phyloP scores from a whole-genome alignment of 2,113 vertebrate genomes.

The Conger conger region DNA sequence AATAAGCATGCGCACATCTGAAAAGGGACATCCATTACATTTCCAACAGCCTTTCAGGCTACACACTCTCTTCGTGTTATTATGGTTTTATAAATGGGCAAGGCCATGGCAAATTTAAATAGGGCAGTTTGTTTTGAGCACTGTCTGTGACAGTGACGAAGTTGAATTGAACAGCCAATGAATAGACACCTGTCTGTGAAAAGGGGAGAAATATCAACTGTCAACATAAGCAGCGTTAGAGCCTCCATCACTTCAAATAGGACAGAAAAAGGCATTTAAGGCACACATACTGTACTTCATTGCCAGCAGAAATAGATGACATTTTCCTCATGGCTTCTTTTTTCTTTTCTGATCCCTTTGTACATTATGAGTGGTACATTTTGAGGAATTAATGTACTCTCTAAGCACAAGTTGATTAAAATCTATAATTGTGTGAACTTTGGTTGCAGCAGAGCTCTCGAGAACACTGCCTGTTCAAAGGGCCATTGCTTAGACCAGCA shows the following conservation, averaged over 20 bases:
- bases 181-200: slow-evolving; percentile 44
- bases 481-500: slow-evolving; percentile 61
- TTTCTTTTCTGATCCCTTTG: slow-evolving; percentile 45
- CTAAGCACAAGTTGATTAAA: slow-evolving; percentile 50
- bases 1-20: not conserved
- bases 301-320: slow-evolving; percentile 60
- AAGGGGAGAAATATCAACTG: slow-evolving; percentile 52
- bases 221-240: slow-evolving; percentile 61
- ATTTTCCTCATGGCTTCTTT: slow-evolving; percentile 55
- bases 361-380: slow-evolving; percentile 52
- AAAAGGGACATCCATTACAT: not conserved
- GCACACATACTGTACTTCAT: slow-evolving; percentile 71
- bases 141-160: not conserved
- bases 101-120: not conserved
- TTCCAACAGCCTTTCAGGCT: not conserved
- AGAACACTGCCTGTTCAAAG: slow-evolving; percentile 59
- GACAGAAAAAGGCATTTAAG: slow-evolving; percentile 44
- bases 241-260: slow-evolving; percentile 63
- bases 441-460: slow-evolving; percentile 52
- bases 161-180: not conserved
- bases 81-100: not conserved
- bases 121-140: not conserved
- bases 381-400: not conserved
- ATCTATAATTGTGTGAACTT: slow-evolving; percentile 62
- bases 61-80: not conserved